Evolutionary conservation across 2,888 invertebrate species (phyloP).

Genomic region (Melinaea menophilus): DNA sequence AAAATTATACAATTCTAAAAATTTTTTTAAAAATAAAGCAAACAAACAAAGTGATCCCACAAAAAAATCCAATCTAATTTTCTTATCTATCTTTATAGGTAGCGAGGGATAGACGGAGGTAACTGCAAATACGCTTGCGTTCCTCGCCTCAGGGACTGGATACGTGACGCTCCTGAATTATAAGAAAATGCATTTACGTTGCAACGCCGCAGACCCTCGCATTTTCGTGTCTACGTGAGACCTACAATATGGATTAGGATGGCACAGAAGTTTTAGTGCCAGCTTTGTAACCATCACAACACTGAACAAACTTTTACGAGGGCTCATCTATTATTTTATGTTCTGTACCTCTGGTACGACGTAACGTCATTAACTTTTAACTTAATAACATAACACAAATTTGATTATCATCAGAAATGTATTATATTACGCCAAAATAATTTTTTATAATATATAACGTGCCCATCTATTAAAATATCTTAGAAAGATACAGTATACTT

Average conservation of each 20-base stretch:
- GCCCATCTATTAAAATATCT: neutral
- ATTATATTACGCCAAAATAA: neutral
- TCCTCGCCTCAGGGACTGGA: slow-evolving; percentile 60
- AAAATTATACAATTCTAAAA: no score
- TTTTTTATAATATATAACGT: neutral
- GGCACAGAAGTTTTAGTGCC: slow-evolving; percentile 39
- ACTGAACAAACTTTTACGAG: slow-evolving; percentile 24
- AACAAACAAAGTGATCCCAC: slow-evolving; percentile 12
- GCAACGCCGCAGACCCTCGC: slow-evolving; percentile 53
- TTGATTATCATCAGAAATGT: no score
- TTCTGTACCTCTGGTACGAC: neutral
- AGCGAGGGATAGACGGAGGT: slow-evolving; percentile 67
- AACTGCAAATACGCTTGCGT: slow-evolving; percentile 72
- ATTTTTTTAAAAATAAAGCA: no score
- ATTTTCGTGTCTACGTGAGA: slow-evolving; percentile 59
- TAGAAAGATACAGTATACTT: neutral
- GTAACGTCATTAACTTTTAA: neutral
- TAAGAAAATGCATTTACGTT: slow-evolving; percentile 76
- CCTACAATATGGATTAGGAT: slow-evolving; percentile 54
- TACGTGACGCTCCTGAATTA: slow-evolving; percentile 76
- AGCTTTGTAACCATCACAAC: slow-evolving; percentile 29
- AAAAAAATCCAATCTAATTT: slow-evolving; percentile 57
- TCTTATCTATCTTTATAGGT: slow-evolving; percentile 65
- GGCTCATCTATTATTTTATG: slow-evolving; percentile 19
- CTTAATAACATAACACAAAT: no score